Evolutionary conservation across 2,113 vertebrate species (phyloP).

Genomic region (Stegostoma tigrinum): DNA sequence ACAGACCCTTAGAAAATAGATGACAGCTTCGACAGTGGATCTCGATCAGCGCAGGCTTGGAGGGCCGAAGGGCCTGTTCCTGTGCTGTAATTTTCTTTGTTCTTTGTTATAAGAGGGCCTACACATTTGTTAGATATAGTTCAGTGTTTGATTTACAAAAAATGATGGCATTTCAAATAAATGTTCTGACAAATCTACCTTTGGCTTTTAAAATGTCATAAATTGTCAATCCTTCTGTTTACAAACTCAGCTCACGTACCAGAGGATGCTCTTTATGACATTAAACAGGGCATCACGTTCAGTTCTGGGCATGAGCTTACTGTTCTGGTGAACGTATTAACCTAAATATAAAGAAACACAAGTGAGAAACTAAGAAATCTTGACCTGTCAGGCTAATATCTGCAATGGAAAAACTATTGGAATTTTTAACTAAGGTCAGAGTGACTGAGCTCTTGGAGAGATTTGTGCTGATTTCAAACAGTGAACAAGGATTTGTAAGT

Average conservation of each 20-base stretch:
- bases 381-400: neutral
- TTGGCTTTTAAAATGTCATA: neutral
- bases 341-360: neutral
- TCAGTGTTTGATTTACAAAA: neutral
- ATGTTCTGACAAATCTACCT: neutral
- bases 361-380: neutral
- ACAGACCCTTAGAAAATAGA: no score
- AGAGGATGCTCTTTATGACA: neutral
- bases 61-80: no score
- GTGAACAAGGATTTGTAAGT: neutral
- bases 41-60: no score
- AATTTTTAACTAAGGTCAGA: neutral
- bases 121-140: neutral
- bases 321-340: neutral
- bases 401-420: neutral
- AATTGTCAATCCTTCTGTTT: neutral
- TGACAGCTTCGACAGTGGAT: no score
- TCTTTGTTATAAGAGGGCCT: neutral
- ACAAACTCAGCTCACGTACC: neutral
- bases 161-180: neutral
- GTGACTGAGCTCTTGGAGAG: neutral
- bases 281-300: neutral
- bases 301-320: neutral
- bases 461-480: neutral
- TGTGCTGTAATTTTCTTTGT: no score